Evolutionary conservation across 2,113 vertebrate species (phyloP).

Genomic region (Uropsilus gracilis): DNA sequence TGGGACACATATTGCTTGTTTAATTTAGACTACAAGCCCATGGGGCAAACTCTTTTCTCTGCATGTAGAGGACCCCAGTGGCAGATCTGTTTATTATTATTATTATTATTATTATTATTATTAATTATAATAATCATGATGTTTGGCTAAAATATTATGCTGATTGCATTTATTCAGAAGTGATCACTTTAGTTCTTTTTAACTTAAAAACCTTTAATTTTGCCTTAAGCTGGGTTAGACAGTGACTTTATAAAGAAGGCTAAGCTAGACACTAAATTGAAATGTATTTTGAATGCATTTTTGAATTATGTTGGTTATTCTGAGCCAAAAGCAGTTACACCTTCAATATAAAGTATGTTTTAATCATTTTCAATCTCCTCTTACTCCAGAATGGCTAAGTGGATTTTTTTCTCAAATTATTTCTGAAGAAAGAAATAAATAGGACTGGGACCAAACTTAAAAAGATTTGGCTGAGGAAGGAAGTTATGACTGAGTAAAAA

Average conservation of each 20-base stretch:
- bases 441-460: neutral
- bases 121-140: conserved; percentile 6
- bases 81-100: conserved; percentile 63
- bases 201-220: conserved; percentile 60
- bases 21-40: conserved; percentile 72
- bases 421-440: conserved; percentile 32
- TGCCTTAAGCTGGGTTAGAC: conserved; percentile 29
- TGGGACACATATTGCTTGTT: conserved; percentile 60
- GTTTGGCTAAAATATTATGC: conserved; percentile 47
- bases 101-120: conserved; percentile 48
- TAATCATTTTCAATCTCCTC: conserved; percentile 63
- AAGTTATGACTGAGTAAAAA: conserved; percentile 47
- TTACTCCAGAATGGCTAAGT: conserved; percentile 45
- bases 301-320: conserved; percentile 65
- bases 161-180: conserved; percentile 42
- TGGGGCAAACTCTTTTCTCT: conserved; percentile 20
- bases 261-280: conserved; percentile 34
- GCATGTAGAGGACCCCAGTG: neutral
- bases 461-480: conserved; percentile 60
- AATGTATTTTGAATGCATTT: conserved; percentile 54
- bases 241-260: conserved; percentile 51
- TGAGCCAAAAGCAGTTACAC: conserved; percentile 62
- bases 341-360: conserved; percentile 50
- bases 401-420: conserved; percentile 43
- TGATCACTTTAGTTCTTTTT: conserved; percentile 36